These are phyloP conservation scores for Macaca nemestrina DNA, from an alignment of 2,113 vertebrate species.

Conservation along the genomic window DNA sequence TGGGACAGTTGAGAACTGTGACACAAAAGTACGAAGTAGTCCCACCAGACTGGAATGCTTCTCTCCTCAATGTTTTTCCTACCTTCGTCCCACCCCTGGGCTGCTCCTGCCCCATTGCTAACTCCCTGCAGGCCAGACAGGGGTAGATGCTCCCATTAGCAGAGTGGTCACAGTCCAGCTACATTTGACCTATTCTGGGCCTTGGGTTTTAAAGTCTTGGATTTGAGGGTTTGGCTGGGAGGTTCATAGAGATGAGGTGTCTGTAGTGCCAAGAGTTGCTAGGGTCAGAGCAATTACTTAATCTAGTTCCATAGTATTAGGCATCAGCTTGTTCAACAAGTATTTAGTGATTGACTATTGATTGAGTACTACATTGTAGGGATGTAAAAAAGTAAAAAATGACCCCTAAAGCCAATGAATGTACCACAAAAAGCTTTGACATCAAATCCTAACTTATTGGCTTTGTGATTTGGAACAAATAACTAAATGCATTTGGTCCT, in stretches of 20 bases:
- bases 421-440: background rate
- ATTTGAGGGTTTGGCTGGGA: background rate
- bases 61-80: too few relatives aligned
- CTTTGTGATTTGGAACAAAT: background rate
- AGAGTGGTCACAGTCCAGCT: background rate
- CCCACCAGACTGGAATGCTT: background rate
- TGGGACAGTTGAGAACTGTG: background rate
- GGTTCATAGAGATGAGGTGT: background rate
- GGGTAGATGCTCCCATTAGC: background rate
- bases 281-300: background rate
- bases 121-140: background rate
- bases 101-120: background rate
- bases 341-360: background rate
- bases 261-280: background rate
- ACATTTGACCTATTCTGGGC: background rate
- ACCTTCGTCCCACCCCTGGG: background rate
- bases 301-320: background rate
- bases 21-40: background rate
- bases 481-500: background rate
- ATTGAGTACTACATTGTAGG: background rate
- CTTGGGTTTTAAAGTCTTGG: background rate
- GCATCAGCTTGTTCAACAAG: background rate
- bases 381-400: background rate
- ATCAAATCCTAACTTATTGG: background rate
- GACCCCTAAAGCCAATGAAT: background rate